Evolutionary conservation across 2,888 invertebrate species (phyloP).

Genomic region (Conops quadrifasciatus): DNA sequence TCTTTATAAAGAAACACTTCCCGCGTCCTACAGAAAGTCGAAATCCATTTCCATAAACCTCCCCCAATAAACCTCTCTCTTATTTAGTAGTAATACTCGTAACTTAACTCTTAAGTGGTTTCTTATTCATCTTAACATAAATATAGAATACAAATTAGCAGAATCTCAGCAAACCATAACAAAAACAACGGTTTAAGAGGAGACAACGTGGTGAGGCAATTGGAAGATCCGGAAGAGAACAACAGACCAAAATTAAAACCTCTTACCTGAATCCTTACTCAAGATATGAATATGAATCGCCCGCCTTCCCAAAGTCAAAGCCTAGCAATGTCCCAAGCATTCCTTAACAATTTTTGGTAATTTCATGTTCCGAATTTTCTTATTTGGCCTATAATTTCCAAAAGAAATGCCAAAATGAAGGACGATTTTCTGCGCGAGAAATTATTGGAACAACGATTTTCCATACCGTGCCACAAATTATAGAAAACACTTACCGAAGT

Average conservation of each 20-base stretch:
- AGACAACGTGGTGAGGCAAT: constrained; percentile 23
- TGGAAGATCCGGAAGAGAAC: constrained; percentile 24
- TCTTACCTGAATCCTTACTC: constrained; percentile 13
- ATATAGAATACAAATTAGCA: constrained; percentile 16
- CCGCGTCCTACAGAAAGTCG: constrained; percentile 15
- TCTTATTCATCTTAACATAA: constrained; percentile 20
- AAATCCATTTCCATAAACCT: constrained; percentile 21
- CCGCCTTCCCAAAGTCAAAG: too few relatives aligned
- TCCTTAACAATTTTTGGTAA: too few relatives aligned
- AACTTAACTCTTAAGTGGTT: constrained; percentile 18
- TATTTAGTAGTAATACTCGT: constrained; percentile 11
- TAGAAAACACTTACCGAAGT: too few relatives aligned
- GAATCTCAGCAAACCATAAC: constrained; percentile 4
- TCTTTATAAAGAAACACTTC: constrained; percentile 16
- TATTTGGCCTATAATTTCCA: too few relatives aligned
- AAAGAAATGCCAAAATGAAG: too few relatives aligned
- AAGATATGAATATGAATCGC: too few relatives aligned
- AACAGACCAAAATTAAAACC: constrained; percentile 27
- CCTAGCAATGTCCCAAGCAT: too few relatives aligned
- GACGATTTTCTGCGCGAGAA: neutral
- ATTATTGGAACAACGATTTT: constrained; percentile 54
- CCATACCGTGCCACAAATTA: too few relatives aligned
- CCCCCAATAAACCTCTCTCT: constrained; percentile 15
- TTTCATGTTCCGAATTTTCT: too few relatives aligned
- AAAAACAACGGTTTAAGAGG: constrained; percentile 15